phyloP scores from a whole-genome alignment of 2,888 invertebrate species.

The Choristoneura rosaceana region DNA sequence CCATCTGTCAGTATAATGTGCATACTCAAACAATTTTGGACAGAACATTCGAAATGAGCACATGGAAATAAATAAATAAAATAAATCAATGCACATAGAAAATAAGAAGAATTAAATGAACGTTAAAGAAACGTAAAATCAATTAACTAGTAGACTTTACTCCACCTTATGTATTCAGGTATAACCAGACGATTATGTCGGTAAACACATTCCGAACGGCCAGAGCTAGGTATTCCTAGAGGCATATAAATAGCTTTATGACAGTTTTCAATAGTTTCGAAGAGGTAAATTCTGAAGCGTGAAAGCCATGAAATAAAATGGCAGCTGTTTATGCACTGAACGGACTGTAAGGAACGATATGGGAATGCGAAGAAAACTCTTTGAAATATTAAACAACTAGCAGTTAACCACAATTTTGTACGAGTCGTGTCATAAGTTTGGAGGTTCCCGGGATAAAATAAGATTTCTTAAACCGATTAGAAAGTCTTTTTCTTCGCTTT shows the following conservation, averaged over 20 bases:
- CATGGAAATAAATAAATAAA: no score
- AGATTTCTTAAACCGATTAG: no score
- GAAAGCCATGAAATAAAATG: neutral
- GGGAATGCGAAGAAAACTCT: no score
- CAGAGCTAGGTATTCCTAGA: conserved; percentile 29
- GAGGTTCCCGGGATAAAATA: no score
- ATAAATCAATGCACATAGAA: neutral
- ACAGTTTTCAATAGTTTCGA: conserved; percentile 37
- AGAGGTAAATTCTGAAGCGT: conserved; percentile 50
- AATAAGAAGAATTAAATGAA: conserved; percentile 3
- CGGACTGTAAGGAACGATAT: neutral
- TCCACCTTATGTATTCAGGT: conserved; percentile 22
- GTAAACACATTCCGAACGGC: conserved; percentile 24
- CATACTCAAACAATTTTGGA: no score
- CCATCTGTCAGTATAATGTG: no score
- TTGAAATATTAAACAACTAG: no score
- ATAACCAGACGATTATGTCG: conserved; percentile 11
- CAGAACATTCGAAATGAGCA: no score
- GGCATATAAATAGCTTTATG: conserved; percentile 32
- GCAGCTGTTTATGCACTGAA: neutral
- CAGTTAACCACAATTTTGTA: no score
- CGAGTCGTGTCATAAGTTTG: no score
- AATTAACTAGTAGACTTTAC: conserved; percentile 7
- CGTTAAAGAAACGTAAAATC: conserved; percentile 12
- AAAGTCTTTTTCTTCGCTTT: no score